phyloP scores from a whole-genome alignment of 2,797 vertebrate species.

The Rhyacichthys aspro region DNA sequence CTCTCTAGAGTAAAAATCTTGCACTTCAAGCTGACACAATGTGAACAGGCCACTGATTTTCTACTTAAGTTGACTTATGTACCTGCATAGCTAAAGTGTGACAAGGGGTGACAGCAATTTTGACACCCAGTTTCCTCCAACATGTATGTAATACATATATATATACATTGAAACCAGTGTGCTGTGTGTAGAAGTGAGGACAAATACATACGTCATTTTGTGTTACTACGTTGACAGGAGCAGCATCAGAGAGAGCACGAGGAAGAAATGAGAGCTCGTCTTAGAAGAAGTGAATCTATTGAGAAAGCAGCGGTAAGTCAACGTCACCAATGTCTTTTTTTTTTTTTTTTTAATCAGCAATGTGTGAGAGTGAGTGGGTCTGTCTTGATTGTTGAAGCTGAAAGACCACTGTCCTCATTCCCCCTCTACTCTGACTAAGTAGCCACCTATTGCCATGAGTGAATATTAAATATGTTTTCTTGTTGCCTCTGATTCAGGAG shows the following conservation, averaged over 20 bases:
- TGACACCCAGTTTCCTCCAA: background rate
- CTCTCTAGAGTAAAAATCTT: too few relatives aligned
- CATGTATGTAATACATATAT: background rate
- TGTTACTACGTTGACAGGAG: constrained; percentile 69
- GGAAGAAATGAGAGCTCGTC: constrained; percentile 79
- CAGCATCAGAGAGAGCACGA: constrained; percentile 84
- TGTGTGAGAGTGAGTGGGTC: background rate
- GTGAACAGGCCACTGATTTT: background rate
- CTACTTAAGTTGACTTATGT: background rate
- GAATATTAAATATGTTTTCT: too few relatives aligned
- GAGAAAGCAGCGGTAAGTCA: constrained; percentile 86
- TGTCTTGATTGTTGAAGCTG: too few relatives aligned
- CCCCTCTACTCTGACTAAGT: too few relatives aligned
- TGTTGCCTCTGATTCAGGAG: constrained; percentile 69
- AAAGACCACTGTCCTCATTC: too few relatives aligned
- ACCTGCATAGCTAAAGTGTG: background rate
- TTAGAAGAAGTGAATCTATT: constrained; percentile 81
- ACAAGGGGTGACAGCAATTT: constrained; percentile 2
- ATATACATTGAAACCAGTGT: background rate
- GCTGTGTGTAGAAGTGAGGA: too few relatives aligned
- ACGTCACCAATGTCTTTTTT: background rate
- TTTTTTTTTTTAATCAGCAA: constrained; percentile 2
- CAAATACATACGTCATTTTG: background rate
- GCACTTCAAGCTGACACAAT: too few relatives aligned
- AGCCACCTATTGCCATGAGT: too few relatives aligned